A percentile compares a stretch with the other conserved stretches of the same genome.
Conservation (phyloP, 2,888 invertebrate genomes). For the Cabera pusaria region DNA sequence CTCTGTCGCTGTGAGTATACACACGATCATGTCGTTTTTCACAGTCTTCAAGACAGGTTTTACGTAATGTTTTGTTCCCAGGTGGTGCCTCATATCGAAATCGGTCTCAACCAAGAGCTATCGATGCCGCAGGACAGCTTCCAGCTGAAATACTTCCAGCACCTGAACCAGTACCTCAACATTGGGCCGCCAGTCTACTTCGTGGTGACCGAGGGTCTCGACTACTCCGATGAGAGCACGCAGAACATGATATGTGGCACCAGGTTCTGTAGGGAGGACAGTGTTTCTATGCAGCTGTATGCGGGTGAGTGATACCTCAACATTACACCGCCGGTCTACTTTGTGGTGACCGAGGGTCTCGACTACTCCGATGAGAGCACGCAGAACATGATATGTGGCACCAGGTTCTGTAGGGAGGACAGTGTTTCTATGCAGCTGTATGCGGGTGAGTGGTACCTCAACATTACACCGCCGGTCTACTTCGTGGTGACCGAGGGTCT, state of each 20-base stretch:
- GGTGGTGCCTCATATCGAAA: conserved; percentile 94
- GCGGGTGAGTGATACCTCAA: conserved; percentile 55
- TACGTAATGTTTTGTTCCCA: conserved; percentile 38
- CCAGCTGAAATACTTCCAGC: conserved; percentile 95
- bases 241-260: conserved; percentile 95
- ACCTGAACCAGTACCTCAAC: conserved; percentile 91
- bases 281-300: conserved; percentile 89
- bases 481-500: no score
- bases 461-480: no score
- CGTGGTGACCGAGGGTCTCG: conserved; percentile 90
- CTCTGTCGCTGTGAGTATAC: conserved; percentile 87
- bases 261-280: conserved; percentile 89
- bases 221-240: conserved; percentile 85
- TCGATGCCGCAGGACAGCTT: conserved; percentile 99
- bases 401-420: no score
- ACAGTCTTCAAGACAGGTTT: no score
- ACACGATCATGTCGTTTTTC: no score
- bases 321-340: no score
- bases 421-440: no score
- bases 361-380: no score
- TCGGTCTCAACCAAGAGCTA: conserved; percentile 97
- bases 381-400: no score
- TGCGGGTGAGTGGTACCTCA: no score
- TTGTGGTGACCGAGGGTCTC: no score
- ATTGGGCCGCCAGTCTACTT: conserved; percentile 98